phyloP scores from a whole-genome alignment of 1,140 invertebrate genomes.

The Triops longicaudatus region DNA sequence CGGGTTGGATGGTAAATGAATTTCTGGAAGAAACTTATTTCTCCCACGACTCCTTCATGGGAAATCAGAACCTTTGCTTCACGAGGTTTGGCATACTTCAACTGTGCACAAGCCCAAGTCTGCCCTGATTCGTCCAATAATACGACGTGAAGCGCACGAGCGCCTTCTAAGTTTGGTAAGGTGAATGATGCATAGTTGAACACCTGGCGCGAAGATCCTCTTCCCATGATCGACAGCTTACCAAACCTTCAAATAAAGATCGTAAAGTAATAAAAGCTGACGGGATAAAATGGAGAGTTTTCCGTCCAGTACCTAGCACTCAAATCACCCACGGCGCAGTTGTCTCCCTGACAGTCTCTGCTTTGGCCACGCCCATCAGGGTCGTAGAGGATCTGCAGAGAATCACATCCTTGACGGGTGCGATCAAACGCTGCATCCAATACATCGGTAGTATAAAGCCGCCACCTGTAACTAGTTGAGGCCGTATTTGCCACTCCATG shows the following conservation, averaged over 20 bases:
- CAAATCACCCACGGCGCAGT: conserved; percentile 72
- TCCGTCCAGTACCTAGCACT: conserved; percentile 42
- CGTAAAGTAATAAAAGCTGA: conserved; percentile 36
- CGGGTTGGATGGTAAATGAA: conserved; percentile 77
- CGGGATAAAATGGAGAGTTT: conserved; percentile 39
- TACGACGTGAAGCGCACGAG: conserved; percentile 67
- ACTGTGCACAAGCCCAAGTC: conserved; percentile 73
- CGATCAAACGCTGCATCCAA: conserved; percentile 58
- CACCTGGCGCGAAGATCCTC: conserved; percentile 32
- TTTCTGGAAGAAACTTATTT: conserved; percentile 67
- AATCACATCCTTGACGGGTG: conserved; percentile 58
- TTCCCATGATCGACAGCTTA: conserved; percentile 50
- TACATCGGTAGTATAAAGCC: conserved; percentile 81
- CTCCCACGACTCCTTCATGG: conserved; percentile 68
- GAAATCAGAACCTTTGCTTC: conserved; percentile 58
- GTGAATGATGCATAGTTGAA: conserved; percentile 35
- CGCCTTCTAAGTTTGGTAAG: conserved; percentile 55
- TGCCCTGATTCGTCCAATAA: conserved; percentile 70
- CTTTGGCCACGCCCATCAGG: conserved; percentile 58
- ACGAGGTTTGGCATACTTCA: conserved; percentile 42
- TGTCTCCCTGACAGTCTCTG: conserved; percentile 51
- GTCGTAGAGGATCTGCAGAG: conserved; percentile 74
- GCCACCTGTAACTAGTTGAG: conserved; percentile 69
- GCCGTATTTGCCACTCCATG: conserved; percentile 40
- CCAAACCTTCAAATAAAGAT: conserved; percentile 56